Percentiles rank a stretch among this genome's conserved stretches.
These are phyloP conservation scores for Euclidia mi DNA, from an alignment of 2,888 invertebrate species.

Conservation along the genomic window DNA sequence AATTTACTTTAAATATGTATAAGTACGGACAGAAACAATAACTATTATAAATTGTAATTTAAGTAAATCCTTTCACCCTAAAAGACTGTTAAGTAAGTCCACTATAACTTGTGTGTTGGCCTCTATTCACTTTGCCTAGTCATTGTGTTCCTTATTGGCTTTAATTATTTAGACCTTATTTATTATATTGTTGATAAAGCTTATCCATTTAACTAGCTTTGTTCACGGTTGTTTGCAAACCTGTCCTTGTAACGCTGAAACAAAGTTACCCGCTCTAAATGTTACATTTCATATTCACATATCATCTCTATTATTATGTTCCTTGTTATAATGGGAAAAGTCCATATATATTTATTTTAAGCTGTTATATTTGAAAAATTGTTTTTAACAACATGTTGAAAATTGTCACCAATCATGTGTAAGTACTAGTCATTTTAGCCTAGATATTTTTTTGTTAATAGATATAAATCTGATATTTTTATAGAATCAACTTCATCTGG, in stretches of 20 bases:
- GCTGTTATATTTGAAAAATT: slow-evolving; percentile 3
- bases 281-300: slow-evolving; percentile 46
- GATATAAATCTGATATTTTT: slow-evolving; percentile 50
- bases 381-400: slow-evolving; percentile 7
- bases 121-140: slow-evolving; percentile 44
- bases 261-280: slow-evolving; percentile 29
- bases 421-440: slow-evolving; percentile 40
- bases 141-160: slow-evolving; percentile 43
- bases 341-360: slow-evolving; percentile 18
- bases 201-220: slow-evolving; percentile 23
- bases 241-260: slow-evolving; percentile 15
- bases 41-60: slow-evolving; percentile 62
- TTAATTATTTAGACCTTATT: slow-evolving; percentile 45
- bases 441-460: slow-evolving; percentile 40
- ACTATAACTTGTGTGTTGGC: slow-evolving; percentile 65
- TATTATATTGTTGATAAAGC: slow-evolving; percentile 28
- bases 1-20: slow-evolving; percentile 45
- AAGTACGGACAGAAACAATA: slow-evolving; percentile 67
- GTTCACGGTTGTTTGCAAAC: slow-evolving; percentile 24
- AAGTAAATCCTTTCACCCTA: slow-evolving; percentile 68
- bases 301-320: slow-evolving; percentile 38
- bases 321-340: slow-evolving; percentile 2
- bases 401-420: slow-evolving; percentile 36
- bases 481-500: slow-evolving; percentile 36
- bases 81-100: slow-evolving; percentile 83